Percentiles rank a stretch among this genome's conserved stretches.
These are phyloP conservation scores for Melanitta fusca DNA, from an alignment of 2,797 vertebrate species.

Conservation along the genomic window DNA sequence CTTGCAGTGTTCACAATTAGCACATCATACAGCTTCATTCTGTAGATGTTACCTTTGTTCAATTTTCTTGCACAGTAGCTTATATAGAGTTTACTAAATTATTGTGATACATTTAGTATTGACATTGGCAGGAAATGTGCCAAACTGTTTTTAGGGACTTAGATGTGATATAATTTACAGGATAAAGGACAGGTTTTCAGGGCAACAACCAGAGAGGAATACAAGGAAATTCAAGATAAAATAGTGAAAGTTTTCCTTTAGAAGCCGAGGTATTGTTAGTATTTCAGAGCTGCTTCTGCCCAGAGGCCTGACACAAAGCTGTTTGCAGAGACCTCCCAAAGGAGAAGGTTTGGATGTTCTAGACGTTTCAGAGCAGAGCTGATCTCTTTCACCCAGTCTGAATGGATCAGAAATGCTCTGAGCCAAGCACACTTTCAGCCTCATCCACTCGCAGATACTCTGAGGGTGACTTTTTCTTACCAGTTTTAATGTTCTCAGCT, in stretches of 20 bases:
- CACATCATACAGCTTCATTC: neutral
- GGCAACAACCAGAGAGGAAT: neutral
- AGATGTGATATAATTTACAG: neutral
- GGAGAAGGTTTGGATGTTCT: neutral
- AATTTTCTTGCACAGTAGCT: neutral
- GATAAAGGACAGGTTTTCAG: neutral
- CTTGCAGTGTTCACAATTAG: neutral
- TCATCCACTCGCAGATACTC: neutral
- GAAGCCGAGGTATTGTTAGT: neutral
- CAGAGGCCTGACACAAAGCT: neutral
- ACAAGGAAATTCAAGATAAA: neutral
- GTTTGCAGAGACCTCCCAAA: neutral
- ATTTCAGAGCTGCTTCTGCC: neutral
- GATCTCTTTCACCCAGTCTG: neutral
- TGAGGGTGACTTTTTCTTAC: neutral
- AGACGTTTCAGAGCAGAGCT: neutral
- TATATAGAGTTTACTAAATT: neutral
- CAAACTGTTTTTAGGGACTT: neutral
- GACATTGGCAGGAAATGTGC: neutral
- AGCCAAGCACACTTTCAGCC: neutral
- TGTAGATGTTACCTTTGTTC: neutral
- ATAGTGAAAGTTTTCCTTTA: neutral
- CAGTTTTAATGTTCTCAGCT: neutral
- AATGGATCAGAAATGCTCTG: neutral
- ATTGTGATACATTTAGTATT: neutral